These are phyloP conservation scores for Crotalus helleri DNA, from an alignment of 2,113 vertebrate genomes.

Conservation along the genomic window DNA sequence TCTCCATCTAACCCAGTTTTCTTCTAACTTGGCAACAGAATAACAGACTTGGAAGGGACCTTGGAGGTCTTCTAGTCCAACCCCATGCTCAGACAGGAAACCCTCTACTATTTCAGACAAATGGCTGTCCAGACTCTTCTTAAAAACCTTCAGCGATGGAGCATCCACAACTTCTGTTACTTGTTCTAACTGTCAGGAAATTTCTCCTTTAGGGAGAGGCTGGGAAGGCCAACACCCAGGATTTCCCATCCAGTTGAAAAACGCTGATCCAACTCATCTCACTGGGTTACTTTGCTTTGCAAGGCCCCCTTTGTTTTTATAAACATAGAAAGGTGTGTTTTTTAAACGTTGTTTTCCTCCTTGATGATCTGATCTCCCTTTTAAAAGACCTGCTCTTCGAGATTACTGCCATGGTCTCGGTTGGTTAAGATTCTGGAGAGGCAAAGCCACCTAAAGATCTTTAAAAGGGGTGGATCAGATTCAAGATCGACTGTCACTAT, in stretches of 20 bases:
- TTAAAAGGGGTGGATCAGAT: not conserved
- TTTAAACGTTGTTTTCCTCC: not conserved
- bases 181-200: not conserved
- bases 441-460: not conserved
- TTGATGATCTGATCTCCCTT: not conserved
- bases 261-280: not conserved
- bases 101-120: not conserved
- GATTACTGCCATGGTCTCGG: not conserved
- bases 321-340: not conserved
- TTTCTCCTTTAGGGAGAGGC: not conserved
- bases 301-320: not conserved
- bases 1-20: not conserved
- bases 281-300: not conserved
- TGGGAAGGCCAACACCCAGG: not conserved
- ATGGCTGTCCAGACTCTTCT: not conserved
- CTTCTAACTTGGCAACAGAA: not conserved
- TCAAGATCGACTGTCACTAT: not conserved
- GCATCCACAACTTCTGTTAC: not conserved
- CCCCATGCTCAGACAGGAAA: no score
- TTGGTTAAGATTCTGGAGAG: not conserved
- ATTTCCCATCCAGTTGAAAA: not conserved
- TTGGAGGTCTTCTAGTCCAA: not conserved
- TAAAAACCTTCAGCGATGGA: not conserved
- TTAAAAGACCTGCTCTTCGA: not conserved
- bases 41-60: not conserved